Base-by-base conservation (phyloP, 1,140 invertebrate species). In the Brachionus paranguensis region DNA sequence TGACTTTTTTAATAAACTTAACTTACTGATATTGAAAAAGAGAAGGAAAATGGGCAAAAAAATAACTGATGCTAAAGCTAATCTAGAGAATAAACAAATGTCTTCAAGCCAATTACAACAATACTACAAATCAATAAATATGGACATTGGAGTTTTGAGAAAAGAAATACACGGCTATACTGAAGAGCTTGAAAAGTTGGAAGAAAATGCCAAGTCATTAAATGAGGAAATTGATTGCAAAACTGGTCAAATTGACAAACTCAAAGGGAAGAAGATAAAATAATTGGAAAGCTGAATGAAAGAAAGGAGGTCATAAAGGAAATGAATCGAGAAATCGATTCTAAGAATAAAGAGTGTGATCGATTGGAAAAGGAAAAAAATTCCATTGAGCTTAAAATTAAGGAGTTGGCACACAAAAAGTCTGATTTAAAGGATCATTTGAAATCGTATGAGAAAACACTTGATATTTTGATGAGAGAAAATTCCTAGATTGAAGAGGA, bases 41-140 rank as follows among this genome's bases (percentile, higher is more conserved):
- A 85, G 29, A 85, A 89, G 14, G 85, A 84, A 1, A 85, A 86
- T 55, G 84, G 85, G 11, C 88, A 88, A 85, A 88, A 88, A 86
- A 68, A 87, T 93, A 0, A 93, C 94, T 33, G 91, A 92, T 76
- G 93, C 94, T 85, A 91, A 91, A 43, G 91, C 91, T 79, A 92
- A 93, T 85, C 95, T 95, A 93, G 93, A 94, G 86, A 92, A 93
- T 85, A 91, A 93, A 14, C 93, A 95, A 87, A 93, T 94, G 87
- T 90, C 91, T 8, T 84, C 84, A 10, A 29, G 78, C 60, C 29
- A 83, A 76, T 85, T 78, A 47, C 78, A 86, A 20, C 85, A 91
- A 89, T 93, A 95, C 86, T 93, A 93, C 84, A 93, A 95, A 87
- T 93, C 92, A 3, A 88, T 96, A 12, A 93, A 93, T 83, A 87